Evolutionary conservation across 2,888 invertebrate species (phyloP).

Genomic region (Cryptocheilus praepositus): DNA sequence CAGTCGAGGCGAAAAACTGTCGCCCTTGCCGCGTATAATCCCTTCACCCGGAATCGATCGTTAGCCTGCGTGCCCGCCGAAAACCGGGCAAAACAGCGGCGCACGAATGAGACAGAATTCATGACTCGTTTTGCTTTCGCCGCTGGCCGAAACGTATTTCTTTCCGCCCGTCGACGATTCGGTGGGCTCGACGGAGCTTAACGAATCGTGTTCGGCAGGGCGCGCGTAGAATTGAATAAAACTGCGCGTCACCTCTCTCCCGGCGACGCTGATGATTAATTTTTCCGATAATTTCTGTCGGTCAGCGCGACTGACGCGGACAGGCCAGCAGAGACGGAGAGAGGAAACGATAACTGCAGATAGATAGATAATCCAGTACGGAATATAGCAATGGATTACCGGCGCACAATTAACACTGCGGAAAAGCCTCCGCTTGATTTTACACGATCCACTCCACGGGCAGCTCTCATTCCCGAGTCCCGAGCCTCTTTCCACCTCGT

Average conservation of each 20-base stretch:
- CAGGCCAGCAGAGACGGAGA: background rate
- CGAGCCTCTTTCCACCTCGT: slow-evolving; percentile 35
- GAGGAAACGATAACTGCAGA: background rate
- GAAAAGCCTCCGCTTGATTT: slow-evolving; percentile 61
- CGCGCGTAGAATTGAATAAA: background rate
- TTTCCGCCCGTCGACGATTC: no score
- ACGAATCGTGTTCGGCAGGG: background rate
- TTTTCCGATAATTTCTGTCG: slow-evolving; percentile 23
- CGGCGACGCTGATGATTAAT: slow-evolving; percentile 18
- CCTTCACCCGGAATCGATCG: no score
- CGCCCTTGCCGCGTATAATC: no score
- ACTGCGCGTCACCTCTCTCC: background rate
- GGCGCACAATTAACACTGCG: slow-evolving; percentile 64
- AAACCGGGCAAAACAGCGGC: background rate
- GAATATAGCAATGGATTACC: slow-evolving; percentile 59
- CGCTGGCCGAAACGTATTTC: background rate
- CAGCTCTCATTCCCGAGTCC: slow-evolving; percentile 36
- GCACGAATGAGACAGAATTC: background rate
- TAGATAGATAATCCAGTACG: slow-evolving; percentile 26
- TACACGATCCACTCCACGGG: slow-evolving; percentile 56
- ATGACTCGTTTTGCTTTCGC: background rate
- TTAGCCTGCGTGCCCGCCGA: no score
- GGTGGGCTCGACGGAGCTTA: background rate
- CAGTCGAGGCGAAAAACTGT: no score
- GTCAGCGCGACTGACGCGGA: slow-evolving; percentile 7